Percentiles rank a stretch among this genome's conserved stretches.
Conservation (phyloP, 2,797 vertebrate genomes). For the Harpagifer antarcticus region DNA sequence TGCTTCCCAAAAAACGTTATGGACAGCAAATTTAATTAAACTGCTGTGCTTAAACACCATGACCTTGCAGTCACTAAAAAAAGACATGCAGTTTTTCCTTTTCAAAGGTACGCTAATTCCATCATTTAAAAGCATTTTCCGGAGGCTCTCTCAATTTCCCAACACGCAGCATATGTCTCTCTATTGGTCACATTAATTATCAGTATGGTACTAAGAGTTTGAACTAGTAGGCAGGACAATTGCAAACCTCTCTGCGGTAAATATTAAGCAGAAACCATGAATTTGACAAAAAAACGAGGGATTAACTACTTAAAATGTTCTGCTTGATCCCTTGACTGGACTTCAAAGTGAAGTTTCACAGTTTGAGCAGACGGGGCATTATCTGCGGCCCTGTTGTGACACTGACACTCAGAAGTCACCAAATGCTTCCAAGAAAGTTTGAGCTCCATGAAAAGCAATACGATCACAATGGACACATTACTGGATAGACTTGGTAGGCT, state of each 20-base stretch:
- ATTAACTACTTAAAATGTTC: conserved; percentile 78
- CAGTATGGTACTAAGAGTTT: conserved; percentile 54
- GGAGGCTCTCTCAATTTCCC: conserved; percentile 34
- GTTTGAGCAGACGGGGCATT: conserved; percentile 52
- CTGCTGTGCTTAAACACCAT: conserved; percentile 62
- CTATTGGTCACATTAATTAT: conserved; percentile 53
- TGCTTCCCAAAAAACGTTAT: conserved; percentile 77
- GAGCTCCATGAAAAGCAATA: not conserved
- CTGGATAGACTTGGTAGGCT: not conserved
- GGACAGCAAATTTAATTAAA: conserved; percentile 85
- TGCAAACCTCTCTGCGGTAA: conserved; percentile 73
- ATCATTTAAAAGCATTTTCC: conserved; percentile 63
- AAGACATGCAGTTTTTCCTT: conserved; percentile 39
- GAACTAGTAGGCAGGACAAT: conserved; percentile 74
- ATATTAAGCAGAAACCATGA: conserved; percentile 76
- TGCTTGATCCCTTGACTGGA: conserved; percentile 76
- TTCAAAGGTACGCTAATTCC: conserved; percentile 75
- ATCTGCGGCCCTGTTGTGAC: conserved; percentile 54
- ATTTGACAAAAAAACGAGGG: conserved; percentile 72
- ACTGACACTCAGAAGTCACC: conserved; percentile 48
- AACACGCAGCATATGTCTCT: conserved; percentile 40
- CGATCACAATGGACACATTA: conserved; percentile 11
- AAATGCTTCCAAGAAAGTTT: conserved; percentile 65
- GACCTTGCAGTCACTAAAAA: conserved; percentile 66
- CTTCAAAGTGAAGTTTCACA: conserved; percentile 79